Evolutionary conservation across 2,113 vertebrate species (phyloP).

Genomic region (Oryzias woworae): DNA sequence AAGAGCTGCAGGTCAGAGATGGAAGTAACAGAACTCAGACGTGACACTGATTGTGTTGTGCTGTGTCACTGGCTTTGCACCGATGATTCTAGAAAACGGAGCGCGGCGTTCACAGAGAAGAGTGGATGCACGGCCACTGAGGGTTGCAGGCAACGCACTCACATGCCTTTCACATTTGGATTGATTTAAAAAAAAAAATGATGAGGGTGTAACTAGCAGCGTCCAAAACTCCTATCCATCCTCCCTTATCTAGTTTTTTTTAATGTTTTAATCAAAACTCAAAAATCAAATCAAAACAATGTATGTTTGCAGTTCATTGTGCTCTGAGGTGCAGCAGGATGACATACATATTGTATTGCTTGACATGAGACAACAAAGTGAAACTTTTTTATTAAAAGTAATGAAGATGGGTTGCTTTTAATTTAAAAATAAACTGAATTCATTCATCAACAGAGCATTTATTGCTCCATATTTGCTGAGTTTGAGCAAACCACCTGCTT

Average conservation of each 20-base stretch:
- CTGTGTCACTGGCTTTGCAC: conserved; percentile 29
- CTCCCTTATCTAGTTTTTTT: conserved; percentile 37
- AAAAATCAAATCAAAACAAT: conserved; percentile 34
- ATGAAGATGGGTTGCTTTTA: background rate
- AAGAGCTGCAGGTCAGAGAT: conserved; percentile 34
- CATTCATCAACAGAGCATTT: conserved; percentile 17
- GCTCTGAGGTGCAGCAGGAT: conserved; percentile 67
- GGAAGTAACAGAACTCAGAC: conserved; percentile 39
- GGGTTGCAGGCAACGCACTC: conserved; percentile 36
- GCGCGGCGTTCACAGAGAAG: conserved; percentile 26
- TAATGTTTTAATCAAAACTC: background rate
- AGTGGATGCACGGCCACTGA: conserved; percentile 34
- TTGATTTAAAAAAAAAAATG: conserved; percentile 31
- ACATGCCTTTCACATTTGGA: conserved; percentile 19
- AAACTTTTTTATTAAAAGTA: conserved; percentile 2
- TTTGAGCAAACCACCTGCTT: conserved; percentile 12
- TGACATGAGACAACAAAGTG: conserved; percentile 20
- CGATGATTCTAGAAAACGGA: conserved; percentile 16
- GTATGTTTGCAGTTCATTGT: conserved; percentile 65
- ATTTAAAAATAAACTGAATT: conserved; percentile 9
- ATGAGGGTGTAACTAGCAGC: conserved; percentile 1
- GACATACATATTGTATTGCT: conserved; percentile 15
- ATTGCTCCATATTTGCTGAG: conserved; percentile 29
- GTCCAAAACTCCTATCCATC: conserved; percentile 11
- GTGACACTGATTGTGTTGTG: conserved; percentile 43